Evolutionary conservation across 2,797 vertebrate species (phyloP).

Genomic region (Sphaeramia orbicularis): DNA sequence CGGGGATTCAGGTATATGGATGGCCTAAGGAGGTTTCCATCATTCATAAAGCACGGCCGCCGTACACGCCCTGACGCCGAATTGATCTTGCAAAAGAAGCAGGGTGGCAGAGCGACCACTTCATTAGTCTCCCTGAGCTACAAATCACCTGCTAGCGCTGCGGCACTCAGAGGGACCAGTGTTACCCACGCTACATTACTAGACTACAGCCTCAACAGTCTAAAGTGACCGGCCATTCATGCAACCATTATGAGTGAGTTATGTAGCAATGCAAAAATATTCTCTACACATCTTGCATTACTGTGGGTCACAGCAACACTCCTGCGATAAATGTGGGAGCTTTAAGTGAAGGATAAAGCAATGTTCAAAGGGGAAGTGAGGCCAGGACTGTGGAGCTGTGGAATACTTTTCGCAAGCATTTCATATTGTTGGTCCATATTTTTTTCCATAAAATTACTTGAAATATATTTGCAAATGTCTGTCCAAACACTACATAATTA

Average conservation of each 20-base stretch:
- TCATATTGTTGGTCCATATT: background rate
- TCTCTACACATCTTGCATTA: conserved; percentile 53
- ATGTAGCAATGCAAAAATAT: conserved; percentile 74
- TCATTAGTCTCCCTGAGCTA: conserved; percentile 88
- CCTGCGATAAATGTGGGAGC: conserved; percentile 43
- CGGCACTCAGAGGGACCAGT: conserved; percentile 73
- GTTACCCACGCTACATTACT: conserved; percentile 71
- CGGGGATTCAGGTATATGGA: conserved; percentile 84
- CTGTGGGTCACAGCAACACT: conserved; percentile 53
- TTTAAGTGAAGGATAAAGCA: conserved; percentile 45
- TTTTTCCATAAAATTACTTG: too few species aligned
- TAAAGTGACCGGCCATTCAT: conserved; percentile 72
- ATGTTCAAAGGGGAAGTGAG: background rate
- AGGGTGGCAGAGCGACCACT: conserved; percentile 88
- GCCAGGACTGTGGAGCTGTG: conserved; percentile 1
- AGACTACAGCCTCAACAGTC: conserved; percentile 53
- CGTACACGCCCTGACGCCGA: conserved; percentile 78
- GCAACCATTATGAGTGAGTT: conserved; percentile 78
- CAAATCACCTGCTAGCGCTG: conserved; percentile 84
- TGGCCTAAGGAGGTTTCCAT: conserved; percentile 89
- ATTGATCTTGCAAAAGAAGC: conserved; percentile 91
- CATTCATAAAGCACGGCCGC: conserved; percentile 87
- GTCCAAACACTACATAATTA: too few species aligned
- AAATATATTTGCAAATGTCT: too few species aligned
- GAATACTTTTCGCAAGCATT: background rate